Base-by-base conservation (phyloP, 2,797 vertebrate genomes). In the Alexandromys oeconomus region DNA sequence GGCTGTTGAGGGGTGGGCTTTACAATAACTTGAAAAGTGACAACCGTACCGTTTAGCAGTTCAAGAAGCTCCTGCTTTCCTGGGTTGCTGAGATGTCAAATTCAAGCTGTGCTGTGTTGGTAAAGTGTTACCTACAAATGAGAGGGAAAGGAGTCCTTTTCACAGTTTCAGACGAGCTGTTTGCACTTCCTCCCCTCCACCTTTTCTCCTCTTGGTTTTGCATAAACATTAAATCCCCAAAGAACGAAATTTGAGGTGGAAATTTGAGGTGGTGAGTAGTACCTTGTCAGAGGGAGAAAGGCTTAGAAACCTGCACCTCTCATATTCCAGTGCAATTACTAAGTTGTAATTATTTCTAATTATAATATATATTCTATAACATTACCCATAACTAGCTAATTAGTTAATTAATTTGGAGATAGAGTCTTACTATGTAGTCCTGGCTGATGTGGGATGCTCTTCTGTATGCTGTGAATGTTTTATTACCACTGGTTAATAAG, bases 121-220 rank as follows among this genome's bases (percentile, higher is more conserved):
- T 84, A 48, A 94, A 94, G 74, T 89, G 78, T 95, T 92, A 91
- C 43, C 63, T 87, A 94, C 51, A 65, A 84, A 57, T 54, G 71
- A 91, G 61, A 51, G 46, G 78, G 43, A 89, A 46, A 23, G 31
- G 9, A 17, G 9, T 59, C 84, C 65, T 37, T 92, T 91, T 95
- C 93, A 94, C 87, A 94, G 63, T 82, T 96, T 59, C 1, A 59
- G 40, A 57, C 6, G 11, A 94, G 51, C 46, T 67, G 9, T 65
- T 92, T 76, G 81, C 87, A 92, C 92, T 87, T 61, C 48, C 11
- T 57, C 17, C 27, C 40, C 6, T 61, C 7, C 29, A 19, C 19
- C 84, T 94, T 92, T 87, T 57, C 80, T 63, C 61, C 73, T 51
- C 86, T 69, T 85, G 87, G 57, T 76, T 94, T 95, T 69, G 13